Conservation (phyloP, 1,140 invertebrate species). For the Lasioglossum baleicum region DNA sequence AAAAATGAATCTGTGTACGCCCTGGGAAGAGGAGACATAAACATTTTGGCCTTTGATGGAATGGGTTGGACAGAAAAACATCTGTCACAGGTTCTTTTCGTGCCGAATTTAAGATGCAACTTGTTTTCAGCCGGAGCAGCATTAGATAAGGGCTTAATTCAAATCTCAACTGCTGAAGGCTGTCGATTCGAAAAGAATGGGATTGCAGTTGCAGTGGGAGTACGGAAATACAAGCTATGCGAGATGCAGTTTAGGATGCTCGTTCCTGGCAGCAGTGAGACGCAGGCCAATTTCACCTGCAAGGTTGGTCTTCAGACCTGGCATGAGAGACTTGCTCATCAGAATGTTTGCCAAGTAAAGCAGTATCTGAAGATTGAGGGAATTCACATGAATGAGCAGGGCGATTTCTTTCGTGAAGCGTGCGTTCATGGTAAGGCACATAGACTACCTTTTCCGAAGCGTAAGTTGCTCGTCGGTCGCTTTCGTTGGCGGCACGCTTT, state of each 20-base stretch:
- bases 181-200: conserved; percentile 8
- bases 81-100: conserved; percentile 72
- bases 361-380: conserved; percentile 61
- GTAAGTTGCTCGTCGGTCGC: too few species aligned
- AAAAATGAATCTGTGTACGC: conserved; percentile 42
- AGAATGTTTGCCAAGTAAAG: conserved; percentile 70
- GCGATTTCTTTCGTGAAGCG: neutral
- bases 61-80: conserved; percentile 48
- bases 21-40: conserved; percentile 63
- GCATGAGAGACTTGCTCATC: conserved; percentile 74
- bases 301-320: conserved; percentile 62
- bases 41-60: conserved; percentile 60
- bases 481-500: too few species aligned
- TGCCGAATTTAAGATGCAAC: conserved; percentile 75
- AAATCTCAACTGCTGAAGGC: conserved; percentile 35
- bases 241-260: conserved; percentile 44
- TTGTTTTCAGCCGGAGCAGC: conserved; percentile 72
- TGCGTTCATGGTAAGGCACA: too few species aligned
- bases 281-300: neutral
- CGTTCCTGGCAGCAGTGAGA: neutral
- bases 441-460: too few species aligned
- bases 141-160: conserved; percentile 49
- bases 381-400: conserved; percentile 52
- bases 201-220: conserved; percentile 40
- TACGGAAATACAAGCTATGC: conserved; percentile 35